Base-by-base conservation (phyloP, 2,797 vertebrate genomes). In the Sciurus carolinensis region DNA sequence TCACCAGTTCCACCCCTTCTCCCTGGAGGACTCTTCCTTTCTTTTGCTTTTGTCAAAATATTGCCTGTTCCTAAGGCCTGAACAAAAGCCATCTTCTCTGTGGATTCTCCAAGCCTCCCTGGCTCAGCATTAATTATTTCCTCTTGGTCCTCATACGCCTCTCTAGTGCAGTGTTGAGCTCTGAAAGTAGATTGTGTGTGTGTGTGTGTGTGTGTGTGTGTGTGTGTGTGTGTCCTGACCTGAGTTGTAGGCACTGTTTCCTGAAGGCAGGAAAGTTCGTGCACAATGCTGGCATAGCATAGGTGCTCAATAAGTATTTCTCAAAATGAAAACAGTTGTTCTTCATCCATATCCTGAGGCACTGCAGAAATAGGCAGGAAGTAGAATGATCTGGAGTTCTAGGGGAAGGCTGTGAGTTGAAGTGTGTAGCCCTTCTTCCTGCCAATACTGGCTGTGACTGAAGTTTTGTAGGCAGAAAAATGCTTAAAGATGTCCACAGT, bases 281-380 rank as follows among this genome's bases (percentile, higher is more conserved):
- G 15, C 4, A 57, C 33, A 30, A 24, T 54, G 3, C 71, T 57
- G 77, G 57, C 36, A 75, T 30, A 64, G n/a, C 54, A 22, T 54
- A 82, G n/a, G 30, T 66, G 28, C 50, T 72, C 22, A 82, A 66
- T 26, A 75, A 81, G 52, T 54, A 42, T 66, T 57, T 82, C 69
- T 88, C 17, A 39, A 94, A 94, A 67, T 82, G 44, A 66, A 88
- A 82, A 42, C 36, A 73, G 20, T 72, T 75, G 44, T 75, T 89
- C 14, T 30, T 75, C 22, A 82, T 44, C 36, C 44, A 18, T 67
- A 69, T 47, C 59, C 47, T 30, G 30, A 66, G 5, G 47, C 8
- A 22, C 26, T 54, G 73, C 15, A 69, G 71, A 83, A 12, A 83
- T 18, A 89, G 10, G 5, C 7, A 73, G 12, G 71, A 39, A 33